Base-by-base conservation (phyloP, 1,140 invertebrate genomes). In the Triops longicaudatus region DNA sequence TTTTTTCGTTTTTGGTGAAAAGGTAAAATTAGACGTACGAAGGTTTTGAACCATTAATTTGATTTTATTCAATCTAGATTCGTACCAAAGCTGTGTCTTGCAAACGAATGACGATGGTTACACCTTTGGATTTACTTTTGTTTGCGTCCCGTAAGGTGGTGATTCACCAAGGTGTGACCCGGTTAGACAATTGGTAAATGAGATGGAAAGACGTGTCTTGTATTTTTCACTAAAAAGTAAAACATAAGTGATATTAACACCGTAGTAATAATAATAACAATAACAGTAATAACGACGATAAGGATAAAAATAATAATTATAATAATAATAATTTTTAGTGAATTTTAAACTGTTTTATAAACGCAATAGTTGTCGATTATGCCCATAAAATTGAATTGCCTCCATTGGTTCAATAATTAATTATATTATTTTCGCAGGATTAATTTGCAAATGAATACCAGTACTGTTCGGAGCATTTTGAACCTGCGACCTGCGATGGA, bases 1-100 rank as follows among this genome's bases (percentile, higher is more conserved):
- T 4, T 95, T 98, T 82, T 98, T 99, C 83, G 93, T 99, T 43
- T 99, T 98, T 84, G 96, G 96, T 2, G 97, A 99, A 86, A 99
- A 99, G 50, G 50, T 63, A 63, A 63, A 63, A 63, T 14, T 63
- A 9, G 11, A n/a, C 4, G 6, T 63, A 1, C n/a, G 22, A 3
- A n/a, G 14, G 5, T 63, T 63, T 17, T 3, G 50, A 63, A 63
- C 17, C 6, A 6, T 9, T 63, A 3, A 63, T 17, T n/a, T 63
- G 14, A 14, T 63, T 22, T 4, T 10, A 0, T 17, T 63, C 17
- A 37, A 37, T 7, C 31, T 2, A 63, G 89, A 95, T 99, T 73
- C 89, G 97, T 75, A 98, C 97, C 0, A 87, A 93, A 80, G 95
- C 96, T 7, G 95, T 99, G n/a, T 93, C 93, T 17, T 98, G 96